Conservation (phyloP, 2,888 invertebrate species). For the Platycnemis pennipes region DNA sequence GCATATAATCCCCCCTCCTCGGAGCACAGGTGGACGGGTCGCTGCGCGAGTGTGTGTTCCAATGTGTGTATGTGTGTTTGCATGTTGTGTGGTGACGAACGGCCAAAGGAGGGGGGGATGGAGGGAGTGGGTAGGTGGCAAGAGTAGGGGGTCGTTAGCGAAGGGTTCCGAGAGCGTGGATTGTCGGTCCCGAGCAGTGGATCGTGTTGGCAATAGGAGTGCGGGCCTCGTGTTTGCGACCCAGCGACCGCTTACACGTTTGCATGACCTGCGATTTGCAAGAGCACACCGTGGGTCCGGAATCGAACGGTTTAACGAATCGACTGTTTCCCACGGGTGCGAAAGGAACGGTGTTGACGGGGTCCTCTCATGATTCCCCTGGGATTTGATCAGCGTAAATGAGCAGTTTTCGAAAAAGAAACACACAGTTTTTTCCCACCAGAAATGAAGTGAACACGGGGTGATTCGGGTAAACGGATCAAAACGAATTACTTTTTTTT, state of each 20-base stretch:
- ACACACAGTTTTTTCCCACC: not conserved
- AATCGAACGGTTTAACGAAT: slow-evolving; percentile 10
- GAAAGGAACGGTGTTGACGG: not conserved
- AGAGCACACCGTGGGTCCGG: not conserved
- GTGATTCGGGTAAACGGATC: not conserved
- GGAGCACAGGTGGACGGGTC: slow-evolving; percentile 45
- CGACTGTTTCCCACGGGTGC: slow-evolving; percentile 5
- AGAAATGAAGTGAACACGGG: not conserved
- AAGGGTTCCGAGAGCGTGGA: not conserved
- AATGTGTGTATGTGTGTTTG: not conserved
- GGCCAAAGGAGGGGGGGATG: not conserved
- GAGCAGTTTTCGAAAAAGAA: not conserved
- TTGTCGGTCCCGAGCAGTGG: too few relatives aligned
- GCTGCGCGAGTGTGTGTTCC: not conserved
- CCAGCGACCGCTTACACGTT: not conserved
- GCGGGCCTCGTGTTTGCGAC: not conserved
- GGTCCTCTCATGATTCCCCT: not conserved
- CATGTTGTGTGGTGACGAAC: not conserved
- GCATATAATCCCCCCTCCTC: slow-evolving; percentile 53
- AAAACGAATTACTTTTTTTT: not conserved
- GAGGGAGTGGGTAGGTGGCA: not conserved
- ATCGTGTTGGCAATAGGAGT: not conserved
- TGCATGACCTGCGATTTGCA: slow-evolving; percentile 14
- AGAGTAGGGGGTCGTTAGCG: not conserved
- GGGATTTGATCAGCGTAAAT: not conserved